Base-by-base conservation (phyloP, 1,140 invertebrate genomes). In the Hycleus cichorii region DNA sequence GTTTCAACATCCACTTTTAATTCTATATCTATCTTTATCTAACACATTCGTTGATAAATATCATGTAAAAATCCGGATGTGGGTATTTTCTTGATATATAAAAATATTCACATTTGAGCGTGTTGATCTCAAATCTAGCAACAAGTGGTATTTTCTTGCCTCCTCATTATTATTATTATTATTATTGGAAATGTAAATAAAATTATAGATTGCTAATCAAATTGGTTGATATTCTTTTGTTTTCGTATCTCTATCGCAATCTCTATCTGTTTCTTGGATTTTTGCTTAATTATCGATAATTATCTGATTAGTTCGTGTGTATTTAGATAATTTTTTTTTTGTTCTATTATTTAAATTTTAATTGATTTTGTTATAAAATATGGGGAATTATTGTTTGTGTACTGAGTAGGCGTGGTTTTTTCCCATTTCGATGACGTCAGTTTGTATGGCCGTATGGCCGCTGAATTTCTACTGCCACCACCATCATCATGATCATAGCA, bases 71-170 rank as follows among this genome's bases (percentile, higher is more conserved):
- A 53, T 50, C 40, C 7, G 9, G 44, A 32, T 32, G 46, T 3
- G 45, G 45, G 18, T 12, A 47, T 47, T 25, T 26, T n/a, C 25
- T 7, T 32, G 47, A 32, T 48, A 47, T 10, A 18, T 26, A 26
- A 48, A 9, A 48, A 32, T 48, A 12, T 47, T 47, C 18, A 7
- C 32, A 32, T 32, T 4, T 32, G 32, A 5, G 32, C 7, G 32
- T 32, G 4, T 32, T 32, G 32, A 32, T 32, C 32, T 48, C 25
- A 24, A 12, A 8, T 39, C 27, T 50, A 50, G 48, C 49, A 52
- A 52, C 49, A 52, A 52, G 49, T 52, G 49, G 49, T 25, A 39
- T 48, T 48, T 32, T 51, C 42, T 18, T 40, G 6, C 9, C 39
- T 38, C 27, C 10, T 39, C 18, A 50, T 50, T n/a, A n/a, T n/a